Conservation (phyloP, 2,888 invertebrate genomes). For the Thereva unica region DNA sequence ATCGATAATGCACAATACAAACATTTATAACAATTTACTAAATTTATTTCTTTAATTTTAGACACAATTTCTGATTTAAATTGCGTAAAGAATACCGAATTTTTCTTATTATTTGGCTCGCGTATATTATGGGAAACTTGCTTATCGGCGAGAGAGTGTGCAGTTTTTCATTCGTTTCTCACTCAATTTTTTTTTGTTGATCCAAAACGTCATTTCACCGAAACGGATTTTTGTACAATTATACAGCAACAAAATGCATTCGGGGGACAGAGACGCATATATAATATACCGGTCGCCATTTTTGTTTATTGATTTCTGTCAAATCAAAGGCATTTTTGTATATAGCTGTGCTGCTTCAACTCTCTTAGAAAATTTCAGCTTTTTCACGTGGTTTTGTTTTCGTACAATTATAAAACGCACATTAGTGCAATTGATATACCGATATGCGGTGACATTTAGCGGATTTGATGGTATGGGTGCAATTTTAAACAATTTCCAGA, state of each 20-base stretch:
- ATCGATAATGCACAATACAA: neutral
- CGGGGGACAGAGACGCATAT: slow-evolving; percentile 2
- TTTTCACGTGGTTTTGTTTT: slow-evolving; percentile 30
- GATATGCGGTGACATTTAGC: too few species aligned
- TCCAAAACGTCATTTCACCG: slow-evolving; percentile 29
- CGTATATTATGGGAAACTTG: slow-evolving; percentile 24
- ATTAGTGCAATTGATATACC: too few species aligned
- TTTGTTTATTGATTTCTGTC: slow-evolving; percentile 43
- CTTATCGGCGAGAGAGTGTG: slow-evolving; percentile 32
- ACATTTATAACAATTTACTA: neutral
- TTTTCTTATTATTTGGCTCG: neutral
- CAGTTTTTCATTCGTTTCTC: slow-evolving; percentile 28
- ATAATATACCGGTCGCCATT: slow-evolving; percentile 40
- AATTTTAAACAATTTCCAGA: too few species aligned
- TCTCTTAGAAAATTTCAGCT: neutral
- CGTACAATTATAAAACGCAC: neutral
- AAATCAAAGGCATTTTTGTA: slow-evolving; percentile 6
- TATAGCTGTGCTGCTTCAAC: neutral
- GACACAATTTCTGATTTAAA: too few species aligned
- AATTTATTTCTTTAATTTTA: too few species aligned
- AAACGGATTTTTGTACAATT: slow-evolving; percentile 4
- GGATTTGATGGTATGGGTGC: too few species aligned
- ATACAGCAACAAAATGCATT: neutral
- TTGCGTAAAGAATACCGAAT: too few species aligned
- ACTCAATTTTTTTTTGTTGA: slow-evolving; percentile 23